Percentiles rank a stretch among this genome's conserved stretches.
phyloP scores from a whole-genome alignment of 2,797 vertebrate genomes.

The Acanthurus lineatus region DNA sequence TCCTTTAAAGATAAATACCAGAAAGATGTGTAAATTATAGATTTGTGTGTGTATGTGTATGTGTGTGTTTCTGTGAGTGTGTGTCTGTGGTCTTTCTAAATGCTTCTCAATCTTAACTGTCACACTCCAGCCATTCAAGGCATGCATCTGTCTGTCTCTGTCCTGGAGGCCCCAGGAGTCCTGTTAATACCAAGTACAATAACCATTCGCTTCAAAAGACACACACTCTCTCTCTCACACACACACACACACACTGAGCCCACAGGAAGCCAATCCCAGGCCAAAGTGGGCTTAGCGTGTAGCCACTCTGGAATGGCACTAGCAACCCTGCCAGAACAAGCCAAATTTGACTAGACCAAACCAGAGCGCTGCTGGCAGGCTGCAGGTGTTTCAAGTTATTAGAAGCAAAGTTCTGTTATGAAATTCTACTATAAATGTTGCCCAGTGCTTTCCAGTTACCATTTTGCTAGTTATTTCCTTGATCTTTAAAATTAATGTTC shows the following conservation, averaged over 20 bases:
- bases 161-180: slow-evolving; percentile 56
- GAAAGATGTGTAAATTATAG: slow-evolving; percentile 54
- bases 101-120: slow-evolving; percentile 59
- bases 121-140: slow-evolving; percentile 61
- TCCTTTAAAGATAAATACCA: slow-evolving; percentile 60
- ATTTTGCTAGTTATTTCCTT: neutral
- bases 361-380: slow-evolving; percentile 50
- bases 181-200: slow-evolving; percentile 66
- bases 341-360: slow-evolving; percentile 66
- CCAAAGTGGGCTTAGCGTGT: slow-evolving; percentile 64
- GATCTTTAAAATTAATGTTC: neutral
- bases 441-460: slow-evolving; percentile 2
- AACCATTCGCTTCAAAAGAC: slow-evolving; percentile 35
- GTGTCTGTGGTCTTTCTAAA: slow-evolving; percentile 35
- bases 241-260: slow-evolving; percentile 20
- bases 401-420: slow-evolving; percentile 14
- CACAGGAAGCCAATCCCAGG: slow-evolving; percentile 46
- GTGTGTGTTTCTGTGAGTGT: slow-evolving; percentile 11
- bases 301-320: slow-evolving; percentile 57
- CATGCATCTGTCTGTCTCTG: slow-evolving; percentile 56
- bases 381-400: slow-evolving; percentile 36
- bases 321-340: slow-evolving; percentile 52
- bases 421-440: slow-evolving; percentile 38
- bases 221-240: slow-evolving; percentile 10
- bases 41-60: slow-evolving; percentile 13